Percentiles rank a stretch among this genome's conserved stretches.
Conservation (phyloP, 2,888 invertebrate species). For the Chrysomela aeneicollis region DNA sequence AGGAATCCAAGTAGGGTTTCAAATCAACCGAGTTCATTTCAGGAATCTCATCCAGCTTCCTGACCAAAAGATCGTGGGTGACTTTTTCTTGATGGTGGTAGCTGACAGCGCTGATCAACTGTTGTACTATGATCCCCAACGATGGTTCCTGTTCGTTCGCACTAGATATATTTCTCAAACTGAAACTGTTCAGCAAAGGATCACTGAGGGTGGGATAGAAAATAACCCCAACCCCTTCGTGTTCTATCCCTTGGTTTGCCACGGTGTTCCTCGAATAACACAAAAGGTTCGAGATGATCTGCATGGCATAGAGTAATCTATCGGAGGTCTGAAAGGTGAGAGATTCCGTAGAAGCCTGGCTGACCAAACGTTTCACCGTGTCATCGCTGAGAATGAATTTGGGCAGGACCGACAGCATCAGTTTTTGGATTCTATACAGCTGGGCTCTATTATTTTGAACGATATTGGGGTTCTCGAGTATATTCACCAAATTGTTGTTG, state of each 20-base stretch:
- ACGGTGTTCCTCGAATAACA: constrained; percentile 75
- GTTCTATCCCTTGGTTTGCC: constrained; percentile 66
- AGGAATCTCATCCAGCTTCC: constrained; percentile 63
- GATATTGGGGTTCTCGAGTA: constrained; percentile 56
- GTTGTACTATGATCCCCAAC: constrained; percentile 65
- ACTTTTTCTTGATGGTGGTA: constrained; percentile 65
- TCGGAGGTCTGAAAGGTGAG: constrained; percentile 57
- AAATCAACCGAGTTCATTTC: constrained; percentile 66
- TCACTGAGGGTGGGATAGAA: constrained; percentile 65
- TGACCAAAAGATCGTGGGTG: constrained; percentile 62
- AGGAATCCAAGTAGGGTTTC: constrained; percentile 62
- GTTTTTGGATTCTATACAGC: constrained; percentile 73
- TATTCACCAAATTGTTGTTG: constrained; percentile 55
- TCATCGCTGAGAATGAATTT: constrained; percentile 66
- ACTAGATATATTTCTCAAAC: constrained; percentile 41
- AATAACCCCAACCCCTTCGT: constrained; percentile 64
- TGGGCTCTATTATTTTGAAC: constrained; percentile 66
- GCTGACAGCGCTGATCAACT: constrained; percentile 65
- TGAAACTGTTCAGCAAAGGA: constrained; percentile 49
- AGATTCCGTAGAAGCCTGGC: constrained; percentile 49
- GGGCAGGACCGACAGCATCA: constrained; percentile 78
- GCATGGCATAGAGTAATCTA: constrained; percentile 62
- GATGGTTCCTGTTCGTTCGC: constrained; percentile 60
- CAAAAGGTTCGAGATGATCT: constrained; percentile 77
- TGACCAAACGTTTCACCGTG: constrained; percentile 56